Base-by-base conservation (phyloP, 1,140 invertebrate species). In the Diorhabda elongata region DNA sequence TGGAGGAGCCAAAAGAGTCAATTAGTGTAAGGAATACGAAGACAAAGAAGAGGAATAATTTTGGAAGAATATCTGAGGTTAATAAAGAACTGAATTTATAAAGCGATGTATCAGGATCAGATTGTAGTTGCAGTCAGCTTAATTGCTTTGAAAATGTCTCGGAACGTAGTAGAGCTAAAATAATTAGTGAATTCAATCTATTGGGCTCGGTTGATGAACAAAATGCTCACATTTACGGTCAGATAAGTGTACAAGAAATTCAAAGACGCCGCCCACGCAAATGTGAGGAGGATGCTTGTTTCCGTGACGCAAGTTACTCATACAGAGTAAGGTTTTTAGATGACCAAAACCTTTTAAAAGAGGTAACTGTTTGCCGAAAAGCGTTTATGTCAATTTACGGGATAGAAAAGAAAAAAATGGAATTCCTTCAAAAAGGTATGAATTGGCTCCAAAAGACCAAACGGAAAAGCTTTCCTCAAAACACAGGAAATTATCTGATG, bases 211-310 rank as follows among this genome's bases (percentile, higher is more conserved):
- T 59, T 26, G 52, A 73, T 64, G 69, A 67, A 11, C 71, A 70
- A 67, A 73, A 70, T 58, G 44, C 63, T 42, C 64, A 70, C 56
- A 67, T 73, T 45, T 65, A 57, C 45, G 69, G 71, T 45, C 42
- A 68, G 11, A 72, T 72, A 7, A 70, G n/a, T 58, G 56, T 63
- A 52, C 26, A 52, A 41, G 44, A 11, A 5, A 44, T 66, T 11
- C 47, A 60, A 26, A 4, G 11, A 67, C 61, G 56, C 41, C 70
- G 67, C 6, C 58, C 64, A 44, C 43, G 61, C 68, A 67, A 63
- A 68, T 7, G 7, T 42, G 60, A 61, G 8, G 42, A 5, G 43
- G 3, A 61, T 42, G 41, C 60, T 5, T 11, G n/a, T 9, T 5
- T 7, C 41, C 2, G 4, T 58, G 52, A 56, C 6, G 52, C n/a